Evolutionary conservation across 2,888 invertebrate genomes (phyloP), one percentile per base, ranked within the genome.

Genomic region (Hirtodrosophila cameraria): DNA sequence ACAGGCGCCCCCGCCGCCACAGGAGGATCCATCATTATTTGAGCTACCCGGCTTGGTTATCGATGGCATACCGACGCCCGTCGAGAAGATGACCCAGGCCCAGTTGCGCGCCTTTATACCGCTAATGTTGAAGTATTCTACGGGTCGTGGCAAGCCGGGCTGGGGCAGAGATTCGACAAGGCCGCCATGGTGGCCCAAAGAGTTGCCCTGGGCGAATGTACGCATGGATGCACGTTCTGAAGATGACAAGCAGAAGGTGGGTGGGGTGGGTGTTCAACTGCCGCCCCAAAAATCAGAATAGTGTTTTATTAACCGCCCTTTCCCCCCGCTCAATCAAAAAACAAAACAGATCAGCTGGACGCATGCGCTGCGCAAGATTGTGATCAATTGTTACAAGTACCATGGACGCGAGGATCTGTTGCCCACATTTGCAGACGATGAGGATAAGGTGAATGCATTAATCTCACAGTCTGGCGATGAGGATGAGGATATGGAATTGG

Each of bases 81-180:
- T 99, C 0, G 98, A 99, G 92, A 99, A 99, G 93, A 99, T 99
- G 99, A 99, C 98, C 31, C 98, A 98, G 92, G 98, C 98, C 50
- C 98, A 99, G 92, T 92, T 99, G 62, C 92, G 99, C 85, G 98
- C 98, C 59, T 99, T 99, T 91, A 99, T 99, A 86, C 98, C 98
- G 68, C 93, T 99, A 83, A 99, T 99, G 98, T 93, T 99, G 88
- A 99, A 99, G 92, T 98, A 98, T 91, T 98, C 98, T 3, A 99
- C 98, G 76, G 97, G 96, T 88, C 93, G 98, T 77, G 98, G 98
- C 68, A 99, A 99, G 91, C 99, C 98, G 36, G 98, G 98, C 31
- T 99, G 99, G 99, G 99, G 99, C 2, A 94, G 98, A 84, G 97
- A 97, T 89, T 97, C 97, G 12, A 98, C 97, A 57, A 93, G 97